Conservation (phyloP, 2,113 vertebrate genomes). For the Machaerirhynchus nigripectus region DNA sequence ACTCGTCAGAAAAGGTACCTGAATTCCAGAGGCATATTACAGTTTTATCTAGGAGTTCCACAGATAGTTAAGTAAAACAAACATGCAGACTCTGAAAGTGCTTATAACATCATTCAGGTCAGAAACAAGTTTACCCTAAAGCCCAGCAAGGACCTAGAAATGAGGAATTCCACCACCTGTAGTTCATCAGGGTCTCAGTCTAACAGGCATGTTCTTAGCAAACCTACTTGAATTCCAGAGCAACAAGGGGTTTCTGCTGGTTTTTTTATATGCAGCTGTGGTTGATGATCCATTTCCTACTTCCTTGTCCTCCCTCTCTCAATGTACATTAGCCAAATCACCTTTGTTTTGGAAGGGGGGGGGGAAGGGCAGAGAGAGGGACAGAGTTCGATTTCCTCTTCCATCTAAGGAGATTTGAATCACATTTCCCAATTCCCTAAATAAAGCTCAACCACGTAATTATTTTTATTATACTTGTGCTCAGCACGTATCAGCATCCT, state of each 20-base stretch:
- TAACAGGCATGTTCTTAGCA: background rate
- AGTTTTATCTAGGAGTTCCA: background rate
- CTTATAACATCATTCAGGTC: background rate
- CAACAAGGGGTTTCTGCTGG: background rate
- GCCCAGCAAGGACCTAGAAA: background rate
- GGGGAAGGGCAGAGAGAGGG: rapidly evolving
- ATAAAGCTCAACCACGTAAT: background rate
- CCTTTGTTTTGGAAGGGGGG: background rate
- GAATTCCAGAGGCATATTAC: background rate
- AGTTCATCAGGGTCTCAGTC: background rate
- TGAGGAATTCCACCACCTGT: background rate
- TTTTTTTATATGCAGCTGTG: background rate
- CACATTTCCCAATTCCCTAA: background rate
- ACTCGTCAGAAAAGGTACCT: background rate
- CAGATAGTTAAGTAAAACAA: background rate
- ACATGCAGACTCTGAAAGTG: background rate
- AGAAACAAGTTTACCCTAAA: background rate
- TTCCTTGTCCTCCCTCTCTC: background rate
- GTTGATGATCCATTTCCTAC: background rate
- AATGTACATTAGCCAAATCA: background rate
- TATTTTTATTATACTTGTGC: background rate
- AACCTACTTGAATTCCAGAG: background rate
- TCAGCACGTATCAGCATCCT: background rate
- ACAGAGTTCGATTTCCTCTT: background rate
- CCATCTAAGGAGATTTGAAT: background rate